Percentiles rank a stretch among this genome's conserved stretches.
Conservation (phyloP, 1,140 invertebrate genomes). For the Neotoxoptera formosana region DNA sequence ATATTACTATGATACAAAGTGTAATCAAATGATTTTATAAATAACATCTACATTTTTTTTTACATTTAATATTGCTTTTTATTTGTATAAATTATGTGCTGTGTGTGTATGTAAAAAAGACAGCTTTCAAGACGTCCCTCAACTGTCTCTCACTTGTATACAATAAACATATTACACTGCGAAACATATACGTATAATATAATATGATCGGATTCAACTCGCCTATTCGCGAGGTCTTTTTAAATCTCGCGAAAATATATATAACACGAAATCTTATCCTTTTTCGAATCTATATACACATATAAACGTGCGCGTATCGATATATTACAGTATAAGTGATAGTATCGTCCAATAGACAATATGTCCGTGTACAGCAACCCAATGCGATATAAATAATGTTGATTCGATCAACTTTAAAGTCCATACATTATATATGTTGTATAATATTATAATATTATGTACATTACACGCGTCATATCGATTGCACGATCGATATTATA, state of each 20-base stretch:
- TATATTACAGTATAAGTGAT: neutral
- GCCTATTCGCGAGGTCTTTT: neutral
- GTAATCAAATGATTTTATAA: neutral
- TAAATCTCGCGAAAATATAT: neutral
- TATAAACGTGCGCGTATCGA: neutral
- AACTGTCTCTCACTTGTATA: conserved; percentile 18
- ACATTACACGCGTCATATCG: neutral
- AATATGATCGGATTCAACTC: neutral
- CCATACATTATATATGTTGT: neutral
- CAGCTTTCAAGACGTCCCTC: neutral
- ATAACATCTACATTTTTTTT: neutral
- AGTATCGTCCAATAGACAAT: neutral
- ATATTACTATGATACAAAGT: neutral
- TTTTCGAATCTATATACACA: neutral
- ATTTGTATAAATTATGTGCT: neutral
- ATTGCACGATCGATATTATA: neutral
- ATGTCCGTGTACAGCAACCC: neutral
- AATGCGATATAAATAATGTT: neutral
- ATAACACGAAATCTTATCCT: neutral
- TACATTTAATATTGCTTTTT: conserved; percentile 7
- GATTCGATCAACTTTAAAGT: neutral
- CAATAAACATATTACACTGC: conserved; percentile 7
- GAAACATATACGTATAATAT: neutral
- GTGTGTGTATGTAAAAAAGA: neutral
- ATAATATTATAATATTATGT: neutral